Evolutionary conservation across 2,113 vertebrate species (phyloP).

Genomic region (Cercopithecus mona): DNA sequence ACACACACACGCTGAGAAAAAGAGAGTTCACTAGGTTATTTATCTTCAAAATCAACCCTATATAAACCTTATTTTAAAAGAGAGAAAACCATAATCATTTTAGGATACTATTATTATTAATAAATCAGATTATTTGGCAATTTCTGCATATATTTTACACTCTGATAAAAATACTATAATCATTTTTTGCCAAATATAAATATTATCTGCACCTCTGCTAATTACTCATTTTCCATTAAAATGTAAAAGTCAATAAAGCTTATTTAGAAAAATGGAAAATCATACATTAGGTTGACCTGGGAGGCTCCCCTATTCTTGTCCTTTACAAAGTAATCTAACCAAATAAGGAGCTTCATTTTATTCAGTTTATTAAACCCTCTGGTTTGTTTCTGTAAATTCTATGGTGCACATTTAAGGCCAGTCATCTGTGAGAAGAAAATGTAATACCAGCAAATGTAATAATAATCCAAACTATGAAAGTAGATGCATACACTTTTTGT

Average conservation of each 20-base stretch:
- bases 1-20: not conserved
- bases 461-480: constrained; percentile 39
- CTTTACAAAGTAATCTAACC: not conserved
- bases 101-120: not conserved
- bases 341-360: constrained; percentile 15
- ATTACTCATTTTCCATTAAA: constrained; percentile 43
- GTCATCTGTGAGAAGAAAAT: not conserved
- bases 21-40: not conserved
- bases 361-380: constrained; percentile 31
- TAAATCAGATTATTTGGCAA: not conserved
- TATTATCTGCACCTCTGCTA: not conserved
- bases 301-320: not conserved
- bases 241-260: not conserved
- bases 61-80: constrained; percentile 32
- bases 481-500: not conserved
- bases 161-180: not conserved
- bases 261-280: constrained; percentile 25
- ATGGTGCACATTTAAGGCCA: not conserved
- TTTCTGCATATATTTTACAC: not conserved
- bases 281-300: not conserved
- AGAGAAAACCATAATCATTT: not conserved
- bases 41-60: not conserved
- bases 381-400: constrained; percentile 19
- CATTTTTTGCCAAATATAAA: not conserved
- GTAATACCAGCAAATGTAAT: not conserved